Conservation (phyloP, 2,797 vertebrate genomes). For the Sphaeramia orbicularis region DNA sequence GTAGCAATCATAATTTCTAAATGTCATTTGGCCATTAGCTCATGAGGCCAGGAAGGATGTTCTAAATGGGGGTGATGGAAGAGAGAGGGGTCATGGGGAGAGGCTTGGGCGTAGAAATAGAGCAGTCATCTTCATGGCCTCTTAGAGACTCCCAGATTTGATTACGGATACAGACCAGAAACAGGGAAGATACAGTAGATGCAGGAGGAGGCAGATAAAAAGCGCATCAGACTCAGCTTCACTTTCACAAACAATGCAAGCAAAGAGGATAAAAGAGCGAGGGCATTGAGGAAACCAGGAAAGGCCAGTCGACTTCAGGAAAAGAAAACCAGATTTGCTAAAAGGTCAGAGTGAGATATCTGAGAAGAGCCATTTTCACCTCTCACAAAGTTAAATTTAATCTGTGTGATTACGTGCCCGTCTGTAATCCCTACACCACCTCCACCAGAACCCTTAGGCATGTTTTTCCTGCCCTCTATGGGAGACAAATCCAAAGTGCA, state of each 20-base stretch:
- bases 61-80: constrained; percentile 41
- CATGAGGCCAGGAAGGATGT: constrained; percentile 58
- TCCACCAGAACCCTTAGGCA: not conserved
- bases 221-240: not conserved
- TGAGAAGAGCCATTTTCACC: constrained; percentile 55
- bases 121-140: constrained; percentile 47
- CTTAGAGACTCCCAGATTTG: constrained; percentile 57
- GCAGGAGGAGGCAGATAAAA: constrained; percentile 43
- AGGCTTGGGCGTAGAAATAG: constrained; percentile 34
- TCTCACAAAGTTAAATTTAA: constrained; percentile 47
- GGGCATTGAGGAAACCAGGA: constrained; percentile 4
- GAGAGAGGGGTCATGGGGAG: constrained; percentile 30
- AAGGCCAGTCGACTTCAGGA: constrained; percentile 18
- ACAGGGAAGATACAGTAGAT: constrained; percentile 38
- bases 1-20: constrained; percentile 60
- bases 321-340: constrained; percentile 35
- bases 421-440: constrained; percentile 22
- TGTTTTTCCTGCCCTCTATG: constrained; percentile 30
- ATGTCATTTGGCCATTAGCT: constrained; percentile 73
- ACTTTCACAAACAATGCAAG: not conserved
- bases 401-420: constrained; percentile 35
- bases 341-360: constrained; percentile 54
- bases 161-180: constrained; percentile 68
- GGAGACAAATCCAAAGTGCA: constrained; percentile 28
- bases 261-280: constrained; percentile 16